phyloP scores from a whole-genome alignment of 2,797 vertebrate species.

The Antrozous pallidus region DNA sequence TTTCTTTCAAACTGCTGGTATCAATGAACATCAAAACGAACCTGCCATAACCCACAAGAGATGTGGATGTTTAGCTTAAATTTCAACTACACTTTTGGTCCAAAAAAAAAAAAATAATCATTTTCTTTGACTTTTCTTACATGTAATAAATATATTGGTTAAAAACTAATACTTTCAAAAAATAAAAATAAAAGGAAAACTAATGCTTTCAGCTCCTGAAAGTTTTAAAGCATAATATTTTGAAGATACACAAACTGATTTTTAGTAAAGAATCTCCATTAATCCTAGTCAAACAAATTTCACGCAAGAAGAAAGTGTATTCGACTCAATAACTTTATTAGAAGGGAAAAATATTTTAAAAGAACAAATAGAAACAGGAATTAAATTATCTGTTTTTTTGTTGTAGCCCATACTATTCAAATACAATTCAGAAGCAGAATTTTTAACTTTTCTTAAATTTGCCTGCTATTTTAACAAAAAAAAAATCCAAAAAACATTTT shows the following conservation, averaged over 20 bases:
- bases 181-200: not conserved
- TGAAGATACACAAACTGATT: conserved; percentile 43
- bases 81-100: not conserved
- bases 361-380: not conserved
- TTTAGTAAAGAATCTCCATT: conserved; percentile 20
- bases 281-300: conserved; percentile 59
- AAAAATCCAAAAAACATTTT: conserved; percentile 7
- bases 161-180: conserved; percentile 24
- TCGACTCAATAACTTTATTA: conserved; percentile 54
- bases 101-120: conserved; percentile 1
- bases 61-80: conserved; percentile 11
- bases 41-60: conserved; percentile 1
- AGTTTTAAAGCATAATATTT: not conserved
- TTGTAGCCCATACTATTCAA: not conserved
- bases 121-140: conserved; percentile 6
- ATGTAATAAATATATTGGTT: not conserved
- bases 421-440: conserved; percentile 38
- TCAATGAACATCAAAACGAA: conserved; percentile 41
- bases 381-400: not conserved
- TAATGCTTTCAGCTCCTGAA: not conserved
- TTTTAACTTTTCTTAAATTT: conserved; percentile 43
- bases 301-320: conserved; percentile 51
- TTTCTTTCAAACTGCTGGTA: conserved; percentile 7
- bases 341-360: conserved; percentile 25
- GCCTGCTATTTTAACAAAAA: not conserved